A percentile compares a stretch with the other conserved stretches of the same genome.
Evolutionary conservation across 2,797 vertebrate species (phyloP).

Genomic region (Anguilla obscura): DNA sequence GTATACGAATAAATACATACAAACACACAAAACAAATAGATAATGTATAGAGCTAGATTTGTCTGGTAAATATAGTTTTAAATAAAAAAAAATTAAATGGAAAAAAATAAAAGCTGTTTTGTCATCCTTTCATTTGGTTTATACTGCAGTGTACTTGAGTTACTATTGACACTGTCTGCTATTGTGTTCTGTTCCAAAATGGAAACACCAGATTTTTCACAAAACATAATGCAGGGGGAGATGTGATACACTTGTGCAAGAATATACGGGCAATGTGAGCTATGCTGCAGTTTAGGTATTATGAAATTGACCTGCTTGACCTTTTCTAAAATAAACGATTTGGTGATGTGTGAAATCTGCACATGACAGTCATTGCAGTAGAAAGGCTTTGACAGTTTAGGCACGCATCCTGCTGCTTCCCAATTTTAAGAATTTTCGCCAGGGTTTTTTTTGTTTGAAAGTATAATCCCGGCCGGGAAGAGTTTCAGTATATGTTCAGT

Average conservation of each 20-base stretch:
- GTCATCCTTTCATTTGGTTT: background rate
- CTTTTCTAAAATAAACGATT: background rate
- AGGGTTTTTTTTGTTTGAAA: background rate
- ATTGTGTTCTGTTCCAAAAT: background rate
- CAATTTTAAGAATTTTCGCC: background rate
- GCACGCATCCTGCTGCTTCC: background rate
- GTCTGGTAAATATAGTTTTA: conserved; percentile 57
- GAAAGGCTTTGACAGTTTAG: background rate
- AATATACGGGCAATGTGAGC: background rate
- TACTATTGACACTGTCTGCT: background rate
- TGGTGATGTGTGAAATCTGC: background rate
- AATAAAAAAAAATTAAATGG: conserved; percentile 57
- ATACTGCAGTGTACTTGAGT: background rate
- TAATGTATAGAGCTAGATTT: conserved; percentile 45
- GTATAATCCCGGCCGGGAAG: background rate
- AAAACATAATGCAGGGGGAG: background rate
- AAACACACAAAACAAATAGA: conserved; percentile 31
- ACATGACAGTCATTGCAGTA: background rate
- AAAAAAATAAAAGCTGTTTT: conserved; percentile 29
- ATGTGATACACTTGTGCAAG: background rate
- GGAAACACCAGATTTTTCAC: background rate
- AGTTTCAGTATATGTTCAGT: background rate
- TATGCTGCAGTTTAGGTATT: background rate
- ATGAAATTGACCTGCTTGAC: background rate
- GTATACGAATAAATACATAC: conserved; percentile 16